phyloP scores from a whole-genome alignment of 2,797 vertebrate genomes.

The Phoeniculus purpureus region DNA sequence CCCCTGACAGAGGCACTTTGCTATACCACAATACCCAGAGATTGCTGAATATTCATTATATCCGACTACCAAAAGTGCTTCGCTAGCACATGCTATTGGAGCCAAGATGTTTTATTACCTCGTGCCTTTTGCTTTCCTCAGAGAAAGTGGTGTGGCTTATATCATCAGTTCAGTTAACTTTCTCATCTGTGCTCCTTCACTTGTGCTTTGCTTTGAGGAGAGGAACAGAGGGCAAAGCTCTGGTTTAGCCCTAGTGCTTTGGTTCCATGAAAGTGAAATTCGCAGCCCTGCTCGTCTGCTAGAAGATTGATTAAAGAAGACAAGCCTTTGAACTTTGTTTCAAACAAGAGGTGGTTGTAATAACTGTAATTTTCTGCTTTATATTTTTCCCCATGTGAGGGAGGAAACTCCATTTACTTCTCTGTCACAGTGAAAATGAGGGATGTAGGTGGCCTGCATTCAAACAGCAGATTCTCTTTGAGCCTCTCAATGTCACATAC shows the following conservation, averaged over 20 bases:
- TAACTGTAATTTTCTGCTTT: conserved; percentile 58
- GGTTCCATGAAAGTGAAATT: conserved; percentile 65
- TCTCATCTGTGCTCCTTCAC: neutral
- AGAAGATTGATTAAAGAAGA: conserved; percentile 68
- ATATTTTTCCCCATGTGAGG: neutral
- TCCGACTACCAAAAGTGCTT: conserved; percentile 26
- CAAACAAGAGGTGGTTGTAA: conserved; percentile 60
- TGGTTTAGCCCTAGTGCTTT: conserved; percentile 27
- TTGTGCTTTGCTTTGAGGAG: conserved; percentile 46
- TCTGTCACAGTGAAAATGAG: neutral
- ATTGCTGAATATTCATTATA: conserved; percentile 60
- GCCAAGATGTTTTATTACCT: conserved; percentile 39
- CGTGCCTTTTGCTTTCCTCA: neutral
- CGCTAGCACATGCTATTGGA: neutral
- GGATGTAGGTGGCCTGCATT: neutral
- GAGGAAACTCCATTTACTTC: conserved; percentile 22
- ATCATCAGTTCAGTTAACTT: neutral
- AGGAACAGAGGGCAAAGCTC: neutral
- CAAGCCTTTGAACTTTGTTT: conserved; percentile 72
- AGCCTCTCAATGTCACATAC: neutral
- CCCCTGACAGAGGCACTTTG: conserved; percentile 55
- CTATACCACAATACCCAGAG: conserved; percentile 33
- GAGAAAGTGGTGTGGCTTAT: neutral
- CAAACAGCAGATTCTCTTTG: neutral
- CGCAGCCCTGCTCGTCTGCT: conserved; percentile 49